Evolutionary conservation across 2,797 vertebrate species (phyloP), one percentile per base, ranked within the genome.

Genomic region (Lates japonicus): DNA sequence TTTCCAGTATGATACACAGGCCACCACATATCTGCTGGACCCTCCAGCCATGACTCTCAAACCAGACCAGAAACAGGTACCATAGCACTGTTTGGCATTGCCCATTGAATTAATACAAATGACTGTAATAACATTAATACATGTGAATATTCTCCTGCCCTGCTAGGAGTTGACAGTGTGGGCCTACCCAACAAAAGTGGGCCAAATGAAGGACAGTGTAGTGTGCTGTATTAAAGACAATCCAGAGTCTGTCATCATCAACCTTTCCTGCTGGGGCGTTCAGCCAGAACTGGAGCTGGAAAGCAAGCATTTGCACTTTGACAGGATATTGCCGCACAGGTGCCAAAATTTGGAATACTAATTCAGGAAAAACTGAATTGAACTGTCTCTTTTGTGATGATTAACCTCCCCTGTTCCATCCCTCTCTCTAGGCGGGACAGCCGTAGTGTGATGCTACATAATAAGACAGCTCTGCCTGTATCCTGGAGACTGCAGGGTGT

Each of bases 161-260:
- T 71, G 7, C 19, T 73, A 99, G 98, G 85, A 92, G 46, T 87
- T 99, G 90, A 95, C 57, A 0, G 19, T 98, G 20, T 98, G 96
- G 96, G 97, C 97, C 0, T 98, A 96, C 70, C 97, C 97, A 22
- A 97, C 96, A 6, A 92, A 93, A 25, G 61, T 82, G 0, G 97
- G 96, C 4, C 64, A 94, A n/a, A 64, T 96, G 31, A 95, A 97
- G 67, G 97, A 98, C 91, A 94, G 71, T 22, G 68, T 97, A 0
- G 60, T 98, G 66, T 97, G 97, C 82, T 92, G 90, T 19, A 87
- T 98, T 66, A 96, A 95, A 62, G 95, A 97, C n/a, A 99, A 97
- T 89, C 96, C 96, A 0, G 94, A 97, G 76, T 93, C 93, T 0
- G 86, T 93, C 20, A 20, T 94, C 17, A 96, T 98, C 89, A 81